Conservation (phyloP, 2,797 vertebrate species). For the Clarias fuscus region DNA sequence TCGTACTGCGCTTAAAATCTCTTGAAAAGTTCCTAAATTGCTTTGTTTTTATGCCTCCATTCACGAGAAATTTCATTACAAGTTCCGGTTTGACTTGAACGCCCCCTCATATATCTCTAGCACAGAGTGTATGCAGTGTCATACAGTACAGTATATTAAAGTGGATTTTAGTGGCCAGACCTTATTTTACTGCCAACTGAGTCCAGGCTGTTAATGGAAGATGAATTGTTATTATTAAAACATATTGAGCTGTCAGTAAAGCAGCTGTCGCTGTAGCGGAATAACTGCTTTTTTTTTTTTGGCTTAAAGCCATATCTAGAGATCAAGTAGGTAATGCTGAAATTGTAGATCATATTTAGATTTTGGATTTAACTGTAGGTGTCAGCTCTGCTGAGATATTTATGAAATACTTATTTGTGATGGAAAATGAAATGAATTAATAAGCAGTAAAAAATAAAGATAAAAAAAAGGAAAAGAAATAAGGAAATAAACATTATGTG, state of each 20-base stretch:
- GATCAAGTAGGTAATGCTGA: neutral
- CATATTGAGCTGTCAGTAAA: conserved; percentile 17
- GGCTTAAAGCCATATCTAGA: neutral
- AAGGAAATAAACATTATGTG: neutral
- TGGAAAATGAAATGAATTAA: neutral
- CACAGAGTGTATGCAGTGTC: neutral
- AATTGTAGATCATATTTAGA: conserved; percentile 4
- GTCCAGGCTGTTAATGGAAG: conserved; percentile 17
- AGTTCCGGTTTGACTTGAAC: too few relatives aligned
- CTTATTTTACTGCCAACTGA: conserved; percentile 31
- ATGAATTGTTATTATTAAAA: conserved; percentile 30
- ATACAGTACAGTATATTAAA: conserved; percentile 14
- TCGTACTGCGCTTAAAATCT: too few relatives aligned
- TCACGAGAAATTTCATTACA: too few relatives aligned
- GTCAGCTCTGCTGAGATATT: neutral
- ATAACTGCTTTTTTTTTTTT: neutral
- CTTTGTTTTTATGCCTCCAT: too few relatives aligned
- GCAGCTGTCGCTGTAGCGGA: conserved; percentile 8
- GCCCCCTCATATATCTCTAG: neutral
- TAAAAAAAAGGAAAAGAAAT: neutral
- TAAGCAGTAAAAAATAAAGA: neutral
- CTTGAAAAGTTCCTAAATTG: too few relatives aligned
- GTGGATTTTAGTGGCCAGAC: conserved; percentile 7
- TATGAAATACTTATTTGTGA: neutral
- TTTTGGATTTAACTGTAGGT: neutral